Evolutionary conservation across 2,888 invertebrate species (phyloP), one percentile per base, ranked within the genome.

Genomic region (Drosophila anomelani): DNA sequence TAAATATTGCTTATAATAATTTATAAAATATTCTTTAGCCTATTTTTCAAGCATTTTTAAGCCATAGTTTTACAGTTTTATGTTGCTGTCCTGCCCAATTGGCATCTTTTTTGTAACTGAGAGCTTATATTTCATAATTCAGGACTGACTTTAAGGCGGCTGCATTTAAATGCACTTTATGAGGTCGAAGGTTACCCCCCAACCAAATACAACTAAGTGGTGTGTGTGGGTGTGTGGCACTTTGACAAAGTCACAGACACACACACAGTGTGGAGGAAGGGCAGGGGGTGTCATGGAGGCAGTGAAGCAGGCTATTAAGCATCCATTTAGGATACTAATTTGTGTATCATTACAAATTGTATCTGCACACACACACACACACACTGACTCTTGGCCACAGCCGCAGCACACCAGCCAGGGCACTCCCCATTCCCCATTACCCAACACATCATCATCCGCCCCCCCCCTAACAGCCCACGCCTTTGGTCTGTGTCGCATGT

Each of bases 261-360:
- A 20, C 10, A 17, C 5, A 9, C 34, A 34, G 7, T 29, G 6
- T 29, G 29, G 29, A 6, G 4, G 29, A 29, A 23, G 23, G 5
- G 4, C 4, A 29, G 29, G 51, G 55, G 46, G 32, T 8, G 13
- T 20, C 23, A 53, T 20, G 10, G 36, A 72, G 77, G 75, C 79
- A 68, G 80, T 81, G 79, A 55, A 54, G 54, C 67, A 67, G 85
- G 89, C 84, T 86, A 88, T 89, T 87, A 87, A 85, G 79, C 81
- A 85, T 85, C 85, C 90, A 88, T 88, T 84, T 79, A 88, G 82
- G 79, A 88, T 80, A 88, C 81, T 89, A 90, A 89, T 90, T 90
- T 90, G 90, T 86, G 87, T 89, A 89, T 86, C 86, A 85, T 90
- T 85, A 88, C 88, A 89, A 88, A 85, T 89, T 89, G 81, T 80